Conservation (phyloP, 2,113 vertebrate genomes). For the Chaetura pelagica region DNA sequence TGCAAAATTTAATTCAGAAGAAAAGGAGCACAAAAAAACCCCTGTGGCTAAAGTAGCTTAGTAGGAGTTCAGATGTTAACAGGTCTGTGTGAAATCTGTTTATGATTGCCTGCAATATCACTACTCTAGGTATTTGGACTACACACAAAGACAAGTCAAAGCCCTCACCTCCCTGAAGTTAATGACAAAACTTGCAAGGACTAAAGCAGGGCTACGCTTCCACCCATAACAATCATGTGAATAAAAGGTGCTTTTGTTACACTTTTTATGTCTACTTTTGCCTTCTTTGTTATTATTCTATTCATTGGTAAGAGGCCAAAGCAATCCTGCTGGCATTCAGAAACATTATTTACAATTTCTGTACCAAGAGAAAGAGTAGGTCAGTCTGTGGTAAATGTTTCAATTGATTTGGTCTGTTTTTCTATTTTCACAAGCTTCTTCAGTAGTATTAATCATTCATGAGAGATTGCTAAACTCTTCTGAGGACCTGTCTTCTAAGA, state of each 20-base stretch:
- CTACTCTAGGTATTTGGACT: neutral
- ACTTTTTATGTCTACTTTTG: neutral
- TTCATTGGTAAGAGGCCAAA: constrained; percentile 29
- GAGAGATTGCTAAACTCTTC: neutral
- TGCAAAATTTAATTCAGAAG: neutral
- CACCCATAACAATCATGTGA: neutral
- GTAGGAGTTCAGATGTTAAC: neutral
- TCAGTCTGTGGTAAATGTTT: neutral
- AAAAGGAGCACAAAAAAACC: neutral
- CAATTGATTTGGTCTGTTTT: constrained; percentile 6
- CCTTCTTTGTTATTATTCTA: constrained; percentile 14
- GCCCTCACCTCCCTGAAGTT: neutral
- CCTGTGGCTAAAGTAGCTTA: neutral
- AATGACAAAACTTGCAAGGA: neutral
- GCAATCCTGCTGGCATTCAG: constrained; percentile 19
- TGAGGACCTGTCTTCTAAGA: neutral
- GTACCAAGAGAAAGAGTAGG: neutral
- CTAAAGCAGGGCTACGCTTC: neutral
- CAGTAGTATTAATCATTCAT: constrained; percentile 30
- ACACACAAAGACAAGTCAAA: neutral
- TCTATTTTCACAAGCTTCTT: neutral
- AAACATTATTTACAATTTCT: constrained; percentile 51
- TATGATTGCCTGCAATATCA: neutral
- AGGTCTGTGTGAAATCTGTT: neutral
- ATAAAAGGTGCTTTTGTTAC: constrained; percentile 39